These are phyloP conservation scores for Stenolophus ochropezus DNA, from an alignment of 2,888 invertebrate species.

Conservation along the genomic window DNA sequence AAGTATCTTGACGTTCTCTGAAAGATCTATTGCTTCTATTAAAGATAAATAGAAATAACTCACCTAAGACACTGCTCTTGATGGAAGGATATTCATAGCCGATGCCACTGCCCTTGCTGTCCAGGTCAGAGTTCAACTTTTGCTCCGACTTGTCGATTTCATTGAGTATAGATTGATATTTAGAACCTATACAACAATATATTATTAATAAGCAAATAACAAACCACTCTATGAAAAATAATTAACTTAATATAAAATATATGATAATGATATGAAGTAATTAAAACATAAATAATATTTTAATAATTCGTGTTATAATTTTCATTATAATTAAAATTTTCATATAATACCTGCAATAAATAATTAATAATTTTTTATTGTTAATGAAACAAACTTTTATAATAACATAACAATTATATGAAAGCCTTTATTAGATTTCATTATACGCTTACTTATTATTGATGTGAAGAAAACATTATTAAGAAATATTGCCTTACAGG, in stretches of 20 bases:
- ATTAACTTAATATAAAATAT: neutral
- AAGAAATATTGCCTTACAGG: too few relatives aligned
- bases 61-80: conserved; percentile 64
- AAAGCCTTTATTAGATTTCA: too few relatives aligned
- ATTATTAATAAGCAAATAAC: neutral
- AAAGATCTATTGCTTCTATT: too few relatives aligned
- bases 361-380: too few relatives aligned
- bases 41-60: neutral
- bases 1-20: neutral
- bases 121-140: conserved; percentile 76
- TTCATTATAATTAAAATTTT: too few relatives aligned
- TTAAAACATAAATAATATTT: neutral
- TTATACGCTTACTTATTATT: too few relatives aligned
- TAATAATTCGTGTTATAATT: too few relatives aligned
- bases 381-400: too few relatives aligned
- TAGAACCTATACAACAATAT: conserved; percentile 77
- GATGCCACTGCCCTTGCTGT: conserved; percentile 75
- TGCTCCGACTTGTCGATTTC: conserved; percentile 88
- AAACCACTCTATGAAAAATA: neutral
- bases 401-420: too few relatives aligned
- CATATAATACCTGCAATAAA: too few relatives aligned
- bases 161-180: conserved; percentile 84
- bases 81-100: conserved; percentile 76
- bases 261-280: neutral
- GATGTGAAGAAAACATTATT: too few relatives aligned